phyloP scores from a whole-genome alignment of 2,797 vertebrate species.

The Onychomys torridus region DNA sequence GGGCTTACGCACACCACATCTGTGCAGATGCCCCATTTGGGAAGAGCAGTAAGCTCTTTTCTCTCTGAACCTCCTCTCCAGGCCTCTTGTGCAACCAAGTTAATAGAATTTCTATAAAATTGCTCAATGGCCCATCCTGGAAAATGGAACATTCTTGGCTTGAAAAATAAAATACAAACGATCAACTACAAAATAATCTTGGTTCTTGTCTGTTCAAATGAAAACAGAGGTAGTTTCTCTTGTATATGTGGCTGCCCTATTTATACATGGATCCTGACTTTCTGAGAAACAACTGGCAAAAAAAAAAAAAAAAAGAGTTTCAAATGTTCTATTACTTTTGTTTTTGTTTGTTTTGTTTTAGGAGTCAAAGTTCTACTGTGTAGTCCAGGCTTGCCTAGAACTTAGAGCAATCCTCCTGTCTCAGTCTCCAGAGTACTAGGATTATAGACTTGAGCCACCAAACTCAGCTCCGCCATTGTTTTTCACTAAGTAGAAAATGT shows the following conservation, averaged over 20 bases:
- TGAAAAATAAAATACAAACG: conserved; percentile 24
- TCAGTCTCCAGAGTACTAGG: neutral
- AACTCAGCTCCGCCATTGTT: neutral
- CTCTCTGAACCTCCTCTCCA: neutral
- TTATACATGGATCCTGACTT: neutral
- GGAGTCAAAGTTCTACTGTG: neutral
- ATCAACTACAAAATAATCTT: conserved; percentile 55
- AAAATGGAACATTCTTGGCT: neutral
- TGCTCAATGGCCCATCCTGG: neutral
- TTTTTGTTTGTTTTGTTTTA: neutral
- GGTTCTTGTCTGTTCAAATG: neutral
- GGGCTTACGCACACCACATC: neutral
- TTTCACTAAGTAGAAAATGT: conserved; percentile 3
- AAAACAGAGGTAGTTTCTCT: conserved; percentile 35
- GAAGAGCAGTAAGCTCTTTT: neutral
- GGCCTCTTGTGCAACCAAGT: neutral
- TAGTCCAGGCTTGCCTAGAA: neutral
- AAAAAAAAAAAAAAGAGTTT: neutral
- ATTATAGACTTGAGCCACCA: neutral
- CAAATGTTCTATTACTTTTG: neutral
- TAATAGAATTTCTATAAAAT: conserved; percentile 15
- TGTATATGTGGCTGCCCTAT: neutral
- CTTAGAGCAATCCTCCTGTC: neutral
- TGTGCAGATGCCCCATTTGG: neutral
- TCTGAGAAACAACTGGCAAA: conserved; percentile 27